phyloP scores from a whole-genome alignment of 2,888 invertebrate species.

The Willowsia nigromaculata region DNA sequence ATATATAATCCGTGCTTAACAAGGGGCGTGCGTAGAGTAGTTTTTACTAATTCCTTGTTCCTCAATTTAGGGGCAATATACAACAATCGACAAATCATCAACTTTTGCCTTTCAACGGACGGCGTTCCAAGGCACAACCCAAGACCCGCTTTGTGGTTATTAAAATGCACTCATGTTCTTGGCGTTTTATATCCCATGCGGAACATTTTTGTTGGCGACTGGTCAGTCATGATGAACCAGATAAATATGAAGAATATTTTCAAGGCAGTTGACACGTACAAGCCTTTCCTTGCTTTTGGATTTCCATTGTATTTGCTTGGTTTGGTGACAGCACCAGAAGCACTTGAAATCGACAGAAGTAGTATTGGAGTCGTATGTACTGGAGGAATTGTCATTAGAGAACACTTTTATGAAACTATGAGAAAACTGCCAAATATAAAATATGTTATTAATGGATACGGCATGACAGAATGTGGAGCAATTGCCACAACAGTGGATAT shows the following conservation, averaged over 20 bases:
- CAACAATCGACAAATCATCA: slow-evolving; percentile 74
- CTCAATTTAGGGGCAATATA: slow-evolving; percentile 75
- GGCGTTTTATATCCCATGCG: slow-evolving; percentile 77
- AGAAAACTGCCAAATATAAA: slow-evolving; percentile 72
- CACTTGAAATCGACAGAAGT: slow-evolving; percentile 72
- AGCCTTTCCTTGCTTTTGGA: slow-evolving; percentile 76
- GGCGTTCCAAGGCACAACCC: slow-evolving; percentile 75
- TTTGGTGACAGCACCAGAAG: slow-evolving; percentile 73
- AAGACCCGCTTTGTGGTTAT: slow-evolving; percentile 74
- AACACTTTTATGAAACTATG: slow-evolving; percentile 72
- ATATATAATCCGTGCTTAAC: neutral
- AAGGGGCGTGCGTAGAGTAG: neutral
- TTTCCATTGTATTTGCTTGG: slow-evolving; percentile 75
- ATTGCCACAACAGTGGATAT: slow-evolving; percentile 77
- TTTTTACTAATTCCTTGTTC: no score
- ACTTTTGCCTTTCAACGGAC: slow-evolving; percentile 75
- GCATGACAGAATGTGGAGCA: slow-evolving; percentile 78
- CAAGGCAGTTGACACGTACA: slow-evolving; percentile 76
- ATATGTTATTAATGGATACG: slow-evolving; percentile 73
- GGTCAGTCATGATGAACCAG: slow-evolving; percentile 76
- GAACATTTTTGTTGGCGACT: slow-evolving; percentile 74
- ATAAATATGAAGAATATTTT: slow-evolving; percentile 77
- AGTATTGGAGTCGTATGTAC: slow-evolving; percentile 72
- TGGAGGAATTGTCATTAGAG: slow-evolving; percentile 75
- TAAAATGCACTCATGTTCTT: slow-evolving; percentile 76